Conservation (phyloP, 2,797 vertebrate species). For the Arrhamphus sclerolepis region DNA sequence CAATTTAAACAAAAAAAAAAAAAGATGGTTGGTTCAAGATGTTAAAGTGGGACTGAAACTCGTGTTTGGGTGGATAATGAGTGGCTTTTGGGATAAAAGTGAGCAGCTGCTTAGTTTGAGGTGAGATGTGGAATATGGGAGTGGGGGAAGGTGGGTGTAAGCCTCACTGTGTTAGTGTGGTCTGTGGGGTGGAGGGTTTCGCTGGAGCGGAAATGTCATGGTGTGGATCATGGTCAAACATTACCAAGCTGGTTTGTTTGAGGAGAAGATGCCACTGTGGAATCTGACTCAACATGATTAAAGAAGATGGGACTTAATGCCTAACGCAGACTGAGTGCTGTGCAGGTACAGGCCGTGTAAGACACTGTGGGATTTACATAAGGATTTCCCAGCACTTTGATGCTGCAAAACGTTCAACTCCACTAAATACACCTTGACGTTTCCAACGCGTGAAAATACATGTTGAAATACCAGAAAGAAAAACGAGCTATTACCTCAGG, state of each 20-base stretch:
- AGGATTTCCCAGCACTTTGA: slow-evolving; percentile 13
- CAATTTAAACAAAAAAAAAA: background rate
- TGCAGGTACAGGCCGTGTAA: background rate
- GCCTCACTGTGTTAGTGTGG: slow-evolving; percentile 18
- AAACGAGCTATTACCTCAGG: background rate
- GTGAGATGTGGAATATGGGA: slow-evolving; percentile 40
- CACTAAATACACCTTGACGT: slow-evolving; percentile 3
- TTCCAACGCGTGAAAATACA: slow-evolving; percentile 21
- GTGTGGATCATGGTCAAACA: slow-evolving; percentile 64
- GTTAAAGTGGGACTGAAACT: slow-evolving; percentile 4
- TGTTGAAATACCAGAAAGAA: slow-evolving; percentile 19
- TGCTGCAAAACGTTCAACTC: slow-evolving; percentile 12
- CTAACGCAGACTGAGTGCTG: slow-evolving; percentile 70
- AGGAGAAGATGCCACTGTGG: slow-evolving; percentile 75
- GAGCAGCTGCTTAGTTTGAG: slow-evolving; percentile 28
- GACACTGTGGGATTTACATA: slow-evolving; percentile 5
- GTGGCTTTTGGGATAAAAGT: slow-evolving; percentile 32
- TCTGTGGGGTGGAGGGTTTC: slow-evolving; percentile 22
- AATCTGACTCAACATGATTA: slow-evolving; percentile 78
- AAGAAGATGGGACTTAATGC: slow-evolving; percentile 77
- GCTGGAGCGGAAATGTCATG: slow-evolving; percentile 54
- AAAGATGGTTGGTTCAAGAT: background rate
- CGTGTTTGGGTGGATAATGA: slow-evolving; percentile 15
- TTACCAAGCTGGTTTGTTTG: slow-evolving; percentile 39
- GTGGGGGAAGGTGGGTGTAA: background rate